Conservation (phyloP, 2,113 vertebrate genomes). For the Atrichornis clamosus region DNA sequence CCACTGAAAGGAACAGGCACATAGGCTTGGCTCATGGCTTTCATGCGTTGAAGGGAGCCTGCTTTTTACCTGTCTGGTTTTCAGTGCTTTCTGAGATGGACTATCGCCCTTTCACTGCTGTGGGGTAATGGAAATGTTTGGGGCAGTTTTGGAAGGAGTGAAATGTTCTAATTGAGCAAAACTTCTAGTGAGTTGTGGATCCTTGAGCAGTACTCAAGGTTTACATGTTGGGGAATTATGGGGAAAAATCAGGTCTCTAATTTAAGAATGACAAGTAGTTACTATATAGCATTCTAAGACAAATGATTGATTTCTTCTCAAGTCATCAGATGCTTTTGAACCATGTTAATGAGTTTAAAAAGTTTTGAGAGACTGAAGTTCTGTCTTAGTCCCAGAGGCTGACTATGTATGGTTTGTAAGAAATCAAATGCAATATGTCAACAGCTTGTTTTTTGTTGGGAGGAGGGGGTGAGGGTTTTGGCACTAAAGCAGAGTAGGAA, state of each 20-base stretch:
- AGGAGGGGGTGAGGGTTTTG: fast-evolving
- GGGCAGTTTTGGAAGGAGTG: no score
- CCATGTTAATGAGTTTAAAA: not conserved
- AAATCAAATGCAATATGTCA: not conserved
- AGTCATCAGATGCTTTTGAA: not conserved
- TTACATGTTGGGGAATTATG: not conserved
- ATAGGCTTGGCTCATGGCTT: not conserved
- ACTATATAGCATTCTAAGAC: not conserved
- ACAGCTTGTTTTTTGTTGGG: no score
- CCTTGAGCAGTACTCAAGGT: not conserved
- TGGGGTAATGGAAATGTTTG: not conserved
- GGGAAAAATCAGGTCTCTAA: not conserved
- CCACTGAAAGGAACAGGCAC: not conserved
- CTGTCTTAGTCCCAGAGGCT: not conserved
- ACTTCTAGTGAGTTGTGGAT: not conserved
- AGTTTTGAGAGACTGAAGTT: not conserved
- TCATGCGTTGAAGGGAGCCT: not conserved
- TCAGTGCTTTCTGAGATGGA: not conserved
- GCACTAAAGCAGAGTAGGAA: not conserved
- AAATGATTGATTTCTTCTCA: not conserved
- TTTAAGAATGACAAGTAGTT: not conserved
- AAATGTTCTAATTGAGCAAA: not conserved
- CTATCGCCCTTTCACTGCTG: not conserved
- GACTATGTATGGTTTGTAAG: not conserved
- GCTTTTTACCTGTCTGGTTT: not conserved